phyloP scores from a whole-genome alignment of 2,888 invertebrate species.

The Eupithecia inturbata region DNA sequence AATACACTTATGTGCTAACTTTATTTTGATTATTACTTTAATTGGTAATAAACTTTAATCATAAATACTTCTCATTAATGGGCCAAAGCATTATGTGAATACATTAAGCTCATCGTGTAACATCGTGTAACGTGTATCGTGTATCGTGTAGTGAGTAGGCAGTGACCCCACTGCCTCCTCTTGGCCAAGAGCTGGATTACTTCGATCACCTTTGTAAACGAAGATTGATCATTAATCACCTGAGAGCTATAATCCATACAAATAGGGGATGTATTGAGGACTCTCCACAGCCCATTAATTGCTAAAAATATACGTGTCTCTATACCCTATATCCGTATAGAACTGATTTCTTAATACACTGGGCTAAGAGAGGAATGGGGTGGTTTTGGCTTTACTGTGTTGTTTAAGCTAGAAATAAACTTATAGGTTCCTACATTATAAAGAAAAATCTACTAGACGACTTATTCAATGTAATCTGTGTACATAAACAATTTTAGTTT shows the following conservation, averaged over 20 bases:
- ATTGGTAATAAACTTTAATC: background rate
- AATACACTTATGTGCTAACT: background rate
- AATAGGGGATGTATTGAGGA: conserved; percentile 10
- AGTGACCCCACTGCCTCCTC: background rate
- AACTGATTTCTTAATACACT: background rate
- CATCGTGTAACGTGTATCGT: too few species aligned
- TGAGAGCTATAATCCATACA: conserved; percentile 12
- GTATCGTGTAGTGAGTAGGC: too few species aligned
- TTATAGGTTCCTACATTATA: background rate
- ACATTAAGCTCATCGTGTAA: background rate
- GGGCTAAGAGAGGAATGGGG: background rate
- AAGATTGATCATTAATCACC: conserved; percentile 14
- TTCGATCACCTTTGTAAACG: conserved; percentile 12
- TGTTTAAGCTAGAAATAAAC: background rate
- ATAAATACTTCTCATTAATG: background rate
- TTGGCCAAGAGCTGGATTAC: background rate
- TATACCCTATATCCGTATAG: background rate
- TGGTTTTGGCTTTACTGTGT: background rate
- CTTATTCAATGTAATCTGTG: background rate
- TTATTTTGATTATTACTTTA: background rate
- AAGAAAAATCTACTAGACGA: background rate
- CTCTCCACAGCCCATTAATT: conserved; percentile 2
- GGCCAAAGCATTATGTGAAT: background rate
- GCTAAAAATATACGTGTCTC: background rate
- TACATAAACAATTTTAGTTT: background rate